Percentiles rank a stretch among this genome's conserved stretches.
Conservation (phyloP, 2,113 vertebrate species). For the Triplophysa tibetana region DNA sequence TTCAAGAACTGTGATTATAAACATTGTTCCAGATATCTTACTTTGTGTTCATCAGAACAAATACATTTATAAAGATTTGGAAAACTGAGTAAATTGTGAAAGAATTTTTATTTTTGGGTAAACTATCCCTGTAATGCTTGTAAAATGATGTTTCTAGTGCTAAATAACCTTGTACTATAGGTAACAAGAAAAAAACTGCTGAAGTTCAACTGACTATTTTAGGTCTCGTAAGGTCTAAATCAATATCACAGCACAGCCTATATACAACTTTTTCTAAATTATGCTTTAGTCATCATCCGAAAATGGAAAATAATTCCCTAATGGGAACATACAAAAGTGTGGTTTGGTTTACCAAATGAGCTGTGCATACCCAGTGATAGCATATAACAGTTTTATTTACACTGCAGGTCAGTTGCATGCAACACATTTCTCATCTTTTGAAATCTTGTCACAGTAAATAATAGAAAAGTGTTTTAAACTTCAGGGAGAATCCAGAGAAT, state of each 20-base stretch:
- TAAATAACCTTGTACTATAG: too few species aligned
- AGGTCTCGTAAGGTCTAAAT: background rate
- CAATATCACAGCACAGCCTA: background rate
- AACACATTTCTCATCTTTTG: background rate
- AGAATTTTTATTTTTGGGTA: too few species aligned
- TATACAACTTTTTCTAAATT: background rate
- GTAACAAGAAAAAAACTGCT: too few species aligned
- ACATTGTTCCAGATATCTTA: too few species aligned
- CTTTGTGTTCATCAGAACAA: too few species aligned
- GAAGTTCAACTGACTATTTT: background rate
- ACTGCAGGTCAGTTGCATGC: background rate
- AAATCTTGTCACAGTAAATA: constrained; percentile 8
- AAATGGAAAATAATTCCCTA: background rate
- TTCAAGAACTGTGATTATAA: too few species aligned
- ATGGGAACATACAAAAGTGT: background rate
- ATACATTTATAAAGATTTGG: too few species aligned
- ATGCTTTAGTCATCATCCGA: background rate
- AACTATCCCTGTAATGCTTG: too few species aligned
- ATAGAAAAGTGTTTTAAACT: constrained; percentile 3
- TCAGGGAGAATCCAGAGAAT: constrained; percentile 3
- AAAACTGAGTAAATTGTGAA: too few species aligned
- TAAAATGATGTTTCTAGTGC: too few species aligned
- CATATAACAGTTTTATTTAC: background rate
- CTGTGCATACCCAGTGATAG: background rate
- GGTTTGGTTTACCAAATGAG: background rate